Evolutionary conservation across 2,888 invertebrate species (phyloP).

Genomic region (Dicyrtomina minuta): DNA sequence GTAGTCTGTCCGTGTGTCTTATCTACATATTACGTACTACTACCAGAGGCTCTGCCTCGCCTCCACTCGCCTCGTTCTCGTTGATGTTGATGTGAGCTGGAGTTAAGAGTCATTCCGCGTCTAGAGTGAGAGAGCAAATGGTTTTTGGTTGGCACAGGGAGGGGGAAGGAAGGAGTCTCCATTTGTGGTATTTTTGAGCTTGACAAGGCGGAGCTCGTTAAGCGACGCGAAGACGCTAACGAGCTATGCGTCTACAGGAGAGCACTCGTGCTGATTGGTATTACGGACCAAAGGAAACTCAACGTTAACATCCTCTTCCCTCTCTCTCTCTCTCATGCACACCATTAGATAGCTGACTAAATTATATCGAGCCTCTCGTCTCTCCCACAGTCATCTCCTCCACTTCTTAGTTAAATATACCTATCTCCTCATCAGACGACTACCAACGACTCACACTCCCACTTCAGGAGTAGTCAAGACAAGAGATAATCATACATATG

Average conservation of each 20-base stretch:
- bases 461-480: no score
- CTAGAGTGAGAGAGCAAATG: constrained; percentile 22
- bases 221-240: constrained; percentile 47
- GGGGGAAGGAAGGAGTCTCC: constrained; percentile 34
- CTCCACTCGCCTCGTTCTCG: no score
- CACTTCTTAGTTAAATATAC: no score
- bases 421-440: no score
- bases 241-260: constrained; percentile 40
- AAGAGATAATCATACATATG: no score
- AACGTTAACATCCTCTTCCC: constrained; percentile 14
- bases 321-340: no score
- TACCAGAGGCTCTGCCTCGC: no score
- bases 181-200: constrained; percentile 44
- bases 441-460: no score
- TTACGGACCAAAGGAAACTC: constrained; percentile 16
- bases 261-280: constrained; percentile 42
- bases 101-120: background rate
- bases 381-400: no score
- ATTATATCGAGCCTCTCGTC: no score
- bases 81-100: no score
- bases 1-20: constrained; percentile 1
- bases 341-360: no score
- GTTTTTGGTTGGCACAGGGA: constrained; percentile 29
- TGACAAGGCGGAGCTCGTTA: constrained; percentile 50
- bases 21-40: background rate